These are phyloP conservation scores for Zaprionus taronus DNA, from an alignment of 1,140 invertebrate genomes.

Conservation along the genomic window DNA sequence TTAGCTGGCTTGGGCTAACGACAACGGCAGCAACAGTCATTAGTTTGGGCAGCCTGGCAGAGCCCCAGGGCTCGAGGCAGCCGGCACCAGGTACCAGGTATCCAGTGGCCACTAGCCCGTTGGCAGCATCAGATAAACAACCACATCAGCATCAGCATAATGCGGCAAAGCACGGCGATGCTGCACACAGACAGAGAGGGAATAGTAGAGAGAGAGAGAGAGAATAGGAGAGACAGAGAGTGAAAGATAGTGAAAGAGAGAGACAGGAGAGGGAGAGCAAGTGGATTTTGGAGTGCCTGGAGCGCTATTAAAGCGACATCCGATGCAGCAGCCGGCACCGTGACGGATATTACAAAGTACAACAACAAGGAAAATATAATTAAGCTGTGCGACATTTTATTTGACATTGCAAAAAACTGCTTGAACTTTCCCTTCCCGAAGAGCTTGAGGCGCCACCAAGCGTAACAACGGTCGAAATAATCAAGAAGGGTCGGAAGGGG, in stretches of 20 bases:
- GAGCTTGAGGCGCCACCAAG: neutral
- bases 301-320: slow-evolving; percentile 62
- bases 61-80: slow-evolving; percentile 1
- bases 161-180: slow-evolving; percentile 47
- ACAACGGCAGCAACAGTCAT: slow-evolving; percentile 66
- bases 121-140: slow-evolving; percentile 65
- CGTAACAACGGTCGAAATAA: slow-evolving; percentile 4
- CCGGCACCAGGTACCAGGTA: neutral
- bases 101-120: slow-evolving; percentile 19
- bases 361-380: slow-evolving; percentile 55
- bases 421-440: neutral
- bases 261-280: neutral
- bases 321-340: slow-evolving; percentile 46
- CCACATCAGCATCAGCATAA: slow-evolving; percentile 57
- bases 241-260: neutral
- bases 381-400: slow-evolving; percentile 49
- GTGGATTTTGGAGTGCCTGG: slow-evolving; percentile 19
- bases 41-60: slow-evolving; percentile 50
- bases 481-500: neutral
- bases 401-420: neutral
- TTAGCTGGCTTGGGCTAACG: slow-evolving; percentile 60
- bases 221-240: neutral
- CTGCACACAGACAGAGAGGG: slow-evolving; percentile 2
- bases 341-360: slow-evolving; percentile 65
- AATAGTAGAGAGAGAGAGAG: neutral